Evolutionary conservation across 2,113 vertebrate species (phyloP), one percentile per base, ranked within the genome.

Genomic region (Centropus bengalensis): DNA sequence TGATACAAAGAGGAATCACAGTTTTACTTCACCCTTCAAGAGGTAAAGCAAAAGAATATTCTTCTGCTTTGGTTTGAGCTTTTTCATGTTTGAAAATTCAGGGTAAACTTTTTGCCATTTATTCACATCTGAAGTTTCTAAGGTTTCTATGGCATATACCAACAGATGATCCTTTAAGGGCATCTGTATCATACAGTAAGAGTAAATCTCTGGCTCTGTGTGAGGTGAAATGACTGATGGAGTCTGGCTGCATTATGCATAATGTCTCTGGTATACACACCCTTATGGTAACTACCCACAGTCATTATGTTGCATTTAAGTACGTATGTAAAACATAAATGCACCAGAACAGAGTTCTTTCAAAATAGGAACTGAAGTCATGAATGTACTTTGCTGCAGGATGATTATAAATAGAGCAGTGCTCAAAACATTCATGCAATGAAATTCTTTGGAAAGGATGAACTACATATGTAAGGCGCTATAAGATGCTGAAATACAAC

Each of bases 341-440:
- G 9, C 56, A 91, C 21, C 38, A 70, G 40, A 94, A 86, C 26
- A 62, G 38, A 82, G 59, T 69, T 84, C 63, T 94, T 97, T 82
- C 63, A 76, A 92, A 94, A 91, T 54, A 95, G 44, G 42, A 82
- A 28, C 64, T 82, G 91, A 91, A 96, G 38, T 75, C 54, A 55
- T 56, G 88, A 86, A 90, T 62, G 38, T 52, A 47, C 80, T 96
- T 95, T 87, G 44, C 63, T 77, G 63, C 60, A 63, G 74, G 70
- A 94, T 78, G 95, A 91, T 55, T 79, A 93, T 94, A 91, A 96
- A 96, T 94, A 95, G 85, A 89, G 47, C 21, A 74, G 26, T 73
- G 58, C 63, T 87, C 86, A 88, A 95, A 97, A 95, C 88, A 92
- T 70, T n/a, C 15, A 0, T 56, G 71, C 79, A 96, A 64, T 82